These are phyloP conservation scores for Trichoplusia ni DNA, from an alignment of 1,140 invertebrate species.

Conservation along the genomic window DNA sequence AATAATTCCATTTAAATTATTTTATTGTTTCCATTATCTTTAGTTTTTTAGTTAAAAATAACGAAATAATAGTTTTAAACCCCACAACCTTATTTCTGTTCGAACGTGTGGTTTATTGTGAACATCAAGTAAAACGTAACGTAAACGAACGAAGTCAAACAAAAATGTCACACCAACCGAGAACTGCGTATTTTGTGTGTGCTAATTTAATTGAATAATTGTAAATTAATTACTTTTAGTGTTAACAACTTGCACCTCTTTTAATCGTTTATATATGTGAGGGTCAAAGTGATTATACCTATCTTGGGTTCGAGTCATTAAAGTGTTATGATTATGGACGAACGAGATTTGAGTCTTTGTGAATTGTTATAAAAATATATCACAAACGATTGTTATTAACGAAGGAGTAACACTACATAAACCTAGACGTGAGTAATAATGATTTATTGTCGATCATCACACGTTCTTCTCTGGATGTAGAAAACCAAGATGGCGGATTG, in stretches of 20 bases:
- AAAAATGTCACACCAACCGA: constrained; percentile 57
- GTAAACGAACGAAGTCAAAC: constrained; percentile 47
- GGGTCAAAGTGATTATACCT: neutral
- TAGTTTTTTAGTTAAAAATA: no score
- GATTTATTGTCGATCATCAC: neutral
- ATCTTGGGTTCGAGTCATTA: neutral
- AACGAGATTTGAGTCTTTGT: constrained; percentile 29
- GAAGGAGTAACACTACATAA: neutral
- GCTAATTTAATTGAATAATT: constrained; percentile 43
- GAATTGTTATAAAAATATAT: constrained; percentile 22
- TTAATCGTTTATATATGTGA: neutral
- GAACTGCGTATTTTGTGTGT: constrained; percentile 59
- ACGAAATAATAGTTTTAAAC: no score
- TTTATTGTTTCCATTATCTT: no score
- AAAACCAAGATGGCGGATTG: constrained; percentile 59
- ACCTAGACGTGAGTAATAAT: constrained; percentile 47
- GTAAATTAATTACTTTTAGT: constrained; percentile 45
- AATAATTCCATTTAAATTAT: no score
- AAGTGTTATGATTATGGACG: constrained; percentile 27
- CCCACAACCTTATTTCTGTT: no score
- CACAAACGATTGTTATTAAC: constrained; percentile 29
- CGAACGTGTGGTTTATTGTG: no score
- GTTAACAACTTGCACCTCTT: constrained; percentile 31
- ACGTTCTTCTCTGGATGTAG: constrained; percentile 16
- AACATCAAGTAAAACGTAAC: constrained; percentile 1